Evolutionary conservation across 2,888 invertebrate species (phyloP).

Genomic region (Chrysolina oricalcia): DNA sequence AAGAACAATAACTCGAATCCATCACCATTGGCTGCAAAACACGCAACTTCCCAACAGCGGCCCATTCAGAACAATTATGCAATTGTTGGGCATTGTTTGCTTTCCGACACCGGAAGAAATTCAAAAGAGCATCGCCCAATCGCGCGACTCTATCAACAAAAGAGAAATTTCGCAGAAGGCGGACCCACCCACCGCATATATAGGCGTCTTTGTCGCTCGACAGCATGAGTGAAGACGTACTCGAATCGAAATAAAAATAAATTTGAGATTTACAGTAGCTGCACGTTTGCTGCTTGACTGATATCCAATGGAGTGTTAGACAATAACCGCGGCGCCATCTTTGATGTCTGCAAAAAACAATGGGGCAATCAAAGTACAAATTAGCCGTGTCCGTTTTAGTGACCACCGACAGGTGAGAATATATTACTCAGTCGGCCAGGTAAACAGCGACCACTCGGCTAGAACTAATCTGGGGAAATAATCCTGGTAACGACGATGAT

Average conservation of each 20-base stretch:
- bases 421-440: slow-evolving; percentile 60
- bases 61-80: slow-evolving; percentile 8
- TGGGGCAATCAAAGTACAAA: slow-evolving; percentile 62
- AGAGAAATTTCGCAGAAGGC: slow-evolving; percentile 37
- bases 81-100: slow-evolving; percentile 10
- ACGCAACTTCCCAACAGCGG: not conserved
- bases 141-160: slow-evolving; percentile 15
- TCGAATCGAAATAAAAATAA: slow-evolving; percentile 48
- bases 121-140: slow-evolving; percentile 3
- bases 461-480: slow-evolving; percentile 57
- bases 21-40: slow-evolving; percentile 5
- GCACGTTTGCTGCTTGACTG: slow-evolving; percentile 61
- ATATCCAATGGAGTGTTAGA: slow-evolving; percentile 63
- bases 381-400: slow-evolving; percentile 63
- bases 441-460: slow-evolving; percentile 60
- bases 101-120: slow-evolving; percentile 21
- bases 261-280: slow-evolving; percentile 45
- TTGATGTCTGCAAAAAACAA: slow-evolving; percentile 64
- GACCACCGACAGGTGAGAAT: slow-evolving; percentile 65
- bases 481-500: slow-evolving; percentile 30
- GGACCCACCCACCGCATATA: slow-evolving; percentile 42
- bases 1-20: not conserved
- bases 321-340: slow-evolving; percentile 63
- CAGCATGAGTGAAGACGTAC: slow-evolving; percentile 40
- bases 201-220: slow-evolving; percentile 38